Evolutionary conservation across 92 coral and sea anemone species (phyloP), one percentile per base, ranked within the genome.

Genomic region (Porites cylindrica): DNA sequence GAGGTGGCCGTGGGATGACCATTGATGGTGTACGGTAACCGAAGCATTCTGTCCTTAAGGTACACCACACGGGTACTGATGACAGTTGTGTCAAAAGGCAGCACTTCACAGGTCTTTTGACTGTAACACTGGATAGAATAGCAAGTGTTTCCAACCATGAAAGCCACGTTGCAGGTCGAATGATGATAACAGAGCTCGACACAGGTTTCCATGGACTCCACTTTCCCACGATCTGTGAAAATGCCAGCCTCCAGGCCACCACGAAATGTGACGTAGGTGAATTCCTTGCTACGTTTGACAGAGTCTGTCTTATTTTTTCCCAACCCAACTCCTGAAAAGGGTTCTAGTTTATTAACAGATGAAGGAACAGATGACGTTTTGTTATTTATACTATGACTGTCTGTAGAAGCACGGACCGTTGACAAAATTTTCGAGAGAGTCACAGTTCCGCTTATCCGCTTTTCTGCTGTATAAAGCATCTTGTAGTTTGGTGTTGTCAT

Each of bases 111-210:
- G 10, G 95, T 92, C 75, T 76, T 90, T 79, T 92, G 95, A 77
- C 94, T 95, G 91, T 93, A 95, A 76, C 99, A 97, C 70, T 97
- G 91, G 7, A 97, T 89, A 54, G 96, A 93, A 51, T 91, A 97
- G 72, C 99, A 97, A 0, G 83, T 77, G 7, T 84, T 75, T 60
- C 88, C 96, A 7, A 90, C 95, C 94, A 97, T 84, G 67, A 91
- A 93, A 0, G 98, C 99, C 29, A 97, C 95, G 73, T 95, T 97
- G 70, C 99, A 97, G 6, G 82, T 71, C 1, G 79, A 51, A 52
- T 80, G 92, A 21, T 76, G 78, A 75, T 90, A 92, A 62, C 99
- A 97, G 7, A 80, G 87, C 24, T 43, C 63, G 47, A 92, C 91
- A 72, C 99, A 97, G 26, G 91, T 76, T 9, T 90, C 89, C 93